Percentiles rank a stretch among this genome's conserved stretches.
These are phyloP conservation scores for Ichneumoninae sp. DNA, from an alignment of 2,888 invertebrate species.

Conservation along the genomic window DNA sequence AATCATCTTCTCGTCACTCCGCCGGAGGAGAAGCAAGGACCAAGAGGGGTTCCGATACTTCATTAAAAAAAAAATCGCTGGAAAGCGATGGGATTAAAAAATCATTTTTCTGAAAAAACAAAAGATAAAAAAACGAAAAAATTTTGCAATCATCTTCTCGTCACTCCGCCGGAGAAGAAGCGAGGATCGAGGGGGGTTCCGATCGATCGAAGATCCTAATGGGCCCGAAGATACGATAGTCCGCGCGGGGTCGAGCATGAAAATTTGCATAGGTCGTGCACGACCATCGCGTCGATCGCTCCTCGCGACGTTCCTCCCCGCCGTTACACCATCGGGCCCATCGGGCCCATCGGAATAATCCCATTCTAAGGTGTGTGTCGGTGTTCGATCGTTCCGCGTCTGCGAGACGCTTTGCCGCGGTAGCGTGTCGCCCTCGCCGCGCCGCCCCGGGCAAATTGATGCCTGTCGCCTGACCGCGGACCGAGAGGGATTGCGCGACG, in stretches of 20 bases:
- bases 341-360: constrained; percentile 25
- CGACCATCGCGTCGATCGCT: constrained; percentile 65
- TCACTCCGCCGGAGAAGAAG: constrained; percentile 1
- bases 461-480: constrained; percentile 69
- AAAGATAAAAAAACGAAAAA: background rate
- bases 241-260: constrained; percentile 48
- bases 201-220: constrained; percentile 42
- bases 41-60: no score
- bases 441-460: constrained; percentile 72
- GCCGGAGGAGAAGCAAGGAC: no score
- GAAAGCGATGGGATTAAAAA: background rate
- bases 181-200: background rate
- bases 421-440: constrained; percentile 71
- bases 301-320: constrained; percentile 63
- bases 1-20: no score
- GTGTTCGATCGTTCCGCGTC: constrained; percentile 42
- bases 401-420: constrained; percentile 53
- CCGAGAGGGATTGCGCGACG: constrained; percentile 70
- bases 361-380: constrained; percentile 29
- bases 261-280: constrained; percentile 78
- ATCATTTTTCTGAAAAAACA: background rate
- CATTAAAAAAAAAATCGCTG: background rate
- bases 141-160: constrained; percentile 42
- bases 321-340: constrained; percentile 16
- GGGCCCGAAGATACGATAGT: constrained; percentile 34